Percentiles rank a stretch among this genome's conserved stretches.
phyloP scores from a whole-genome alignment of 64 coral and sea anemone species.

The Acropora tenuis region DNA sequence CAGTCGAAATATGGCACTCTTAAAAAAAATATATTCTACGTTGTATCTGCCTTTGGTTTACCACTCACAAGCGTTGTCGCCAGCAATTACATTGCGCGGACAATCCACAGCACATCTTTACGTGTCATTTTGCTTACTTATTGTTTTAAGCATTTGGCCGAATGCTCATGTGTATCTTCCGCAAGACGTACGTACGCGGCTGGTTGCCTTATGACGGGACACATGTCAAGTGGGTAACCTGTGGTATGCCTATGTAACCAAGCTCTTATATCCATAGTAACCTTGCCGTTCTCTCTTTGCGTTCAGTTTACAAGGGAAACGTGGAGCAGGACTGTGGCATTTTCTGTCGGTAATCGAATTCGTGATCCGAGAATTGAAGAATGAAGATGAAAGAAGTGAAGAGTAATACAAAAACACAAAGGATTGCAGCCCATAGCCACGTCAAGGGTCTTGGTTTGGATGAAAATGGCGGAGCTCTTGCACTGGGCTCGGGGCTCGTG shows the following conservation, averaged over 20 bases:
- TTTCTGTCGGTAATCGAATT: background rate
- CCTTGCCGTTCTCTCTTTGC: slow-evolving; percentile 8
- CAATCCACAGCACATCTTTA: no score
- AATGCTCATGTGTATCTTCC: no score
- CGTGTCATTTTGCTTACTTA: no score
- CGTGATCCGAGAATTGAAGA: background rate
- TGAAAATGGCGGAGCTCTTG: slow-evolving; percentile 90
- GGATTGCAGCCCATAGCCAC: slow-evolving; percentile 97
- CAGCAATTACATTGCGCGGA: no score
- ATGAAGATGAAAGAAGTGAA: slow-evolving; percentile 99
- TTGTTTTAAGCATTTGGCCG: no score
- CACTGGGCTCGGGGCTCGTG: slow-evolving; percentile 94
- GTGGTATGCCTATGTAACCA: background rate
- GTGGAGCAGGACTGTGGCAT: background rate
- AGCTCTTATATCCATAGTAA: background rate
- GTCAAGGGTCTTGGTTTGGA: slow-evolving; percentile 95
- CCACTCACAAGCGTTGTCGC: no score
- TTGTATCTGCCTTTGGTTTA: no score
- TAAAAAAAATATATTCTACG: no score
- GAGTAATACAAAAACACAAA: slow-evolving; percentile 98
- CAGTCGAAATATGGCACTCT: no score
- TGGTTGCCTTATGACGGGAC: no score
- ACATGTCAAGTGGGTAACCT: background rate
- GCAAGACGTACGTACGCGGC: no score
- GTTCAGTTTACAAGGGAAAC: background rate